Evolutionary conservation across 1,140 invertebrate species (phyloP), one percentile per base, ranked within the genome.

Genomic region (Campoletis sonorensis): DNA sequence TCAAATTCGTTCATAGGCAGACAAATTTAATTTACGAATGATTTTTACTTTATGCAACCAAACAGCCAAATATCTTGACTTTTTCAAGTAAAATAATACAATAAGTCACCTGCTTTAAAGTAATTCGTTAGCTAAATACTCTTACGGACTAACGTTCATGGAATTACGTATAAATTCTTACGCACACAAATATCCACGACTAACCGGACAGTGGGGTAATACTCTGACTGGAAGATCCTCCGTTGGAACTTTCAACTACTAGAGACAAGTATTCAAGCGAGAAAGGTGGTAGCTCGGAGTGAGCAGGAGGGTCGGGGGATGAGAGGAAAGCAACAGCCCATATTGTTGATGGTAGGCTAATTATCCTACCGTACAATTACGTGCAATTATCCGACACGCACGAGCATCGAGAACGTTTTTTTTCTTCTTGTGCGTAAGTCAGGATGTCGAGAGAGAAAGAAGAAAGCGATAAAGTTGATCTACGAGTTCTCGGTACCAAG

Each of bases 331-430:
- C 16, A n/a, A 8, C 23, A 2, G 85, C 83, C 86, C 87, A 89
- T 90, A 91, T 91, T 91, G 90, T 91, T 89, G 90, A 90, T 91
- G 89, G 61, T 26, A 23, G 23, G 87, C 90, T 91, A 91, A 91
- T 91, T 90, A 90, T 89, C 87, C 85, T 87, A 84, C 84, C 84
- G 83, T 81, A 86, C 88, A 89, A 90, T 91, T 91, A 90, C 87
- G 82, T 88, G 87, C 88, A 88, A 91, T 90, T 90, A 90, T 89
- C 89, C 73, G 86, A 88, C 89, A 89, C 87, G 89, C 89, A 90
- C 82, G 90, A 21, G 30, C 76, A 64, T 67, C 85, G 86, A 78
- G 58, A 78, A 37, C 37, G 18, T 16, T 18, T 70, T 64, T n/a
- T 26, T 64, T 26, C 1, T 3, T 23, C 23, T 10, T 64, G 61